A percentile compares a stretch with the other conserved stretches of the same genome.
Evolutionary conservation across 2,797 vertebrate genomes (phyloP).

Genomic region (Mycteria americana): DNA sequence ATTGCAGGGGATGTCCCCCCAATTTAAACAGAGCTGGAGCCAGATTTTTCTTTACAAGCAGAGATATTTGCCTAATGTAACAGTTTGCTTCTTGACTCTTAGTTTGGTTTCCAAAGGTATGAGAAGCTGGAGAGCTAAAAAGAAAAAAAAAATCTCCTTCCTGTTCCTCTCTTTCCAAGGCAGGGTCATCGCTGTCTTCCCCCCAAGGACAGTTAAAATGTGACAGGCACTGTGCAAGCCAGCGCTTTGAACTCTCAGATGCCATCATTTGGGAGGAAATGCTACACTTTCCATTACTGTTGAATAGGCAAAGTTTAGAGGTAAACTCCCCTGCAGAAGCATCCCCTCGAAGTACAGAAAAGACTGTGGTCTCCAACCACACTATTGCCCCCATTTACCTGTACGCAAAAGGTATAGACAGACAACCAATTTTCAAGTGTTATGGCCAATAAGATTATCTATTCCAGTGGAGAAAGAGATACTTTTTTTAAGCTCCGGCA

Average conservation of each 20-base stretch:
- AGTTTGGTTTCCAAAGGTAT: background rate
- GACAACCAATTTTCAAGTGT: background rate
- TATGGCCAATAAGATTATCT: background rate
- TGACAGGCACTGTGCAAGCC: background rate
- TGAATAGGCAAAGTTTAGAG: background rate
- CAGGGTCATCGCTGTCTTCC: background rate
- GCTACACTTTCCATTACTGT: background rate
- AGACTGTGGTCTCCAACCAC: rapidly evolving
- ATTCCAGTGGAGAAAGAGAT: background rate
- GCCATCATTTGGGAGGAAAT: background rate
- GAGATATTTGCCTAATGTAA: background rate
- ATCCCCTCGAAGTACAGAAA: background rate
- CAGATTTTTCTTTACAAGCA: background rate
- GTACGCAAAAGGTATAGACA: background rate
- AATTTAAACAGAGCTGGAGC: background rate
- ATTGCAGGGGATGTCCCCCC: background rate
- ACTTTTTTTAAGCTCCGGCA: background rate
- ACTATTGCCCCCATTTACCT: background rate
- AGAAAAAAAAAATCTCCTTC: background rate
- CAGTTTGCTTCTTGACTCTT: background rate
- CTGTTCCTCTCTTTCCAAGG: background rate
- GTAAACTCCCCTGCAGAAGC: background rate
- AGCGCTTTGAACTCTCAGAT: background rate
- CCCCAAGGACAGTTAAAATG: background rate
- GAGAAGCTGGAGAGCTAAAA: background rate